phyloP scores from a whole-genome alignment of 2,888 invertebrate genomes.

The Amorpha juglandis region DNA sequence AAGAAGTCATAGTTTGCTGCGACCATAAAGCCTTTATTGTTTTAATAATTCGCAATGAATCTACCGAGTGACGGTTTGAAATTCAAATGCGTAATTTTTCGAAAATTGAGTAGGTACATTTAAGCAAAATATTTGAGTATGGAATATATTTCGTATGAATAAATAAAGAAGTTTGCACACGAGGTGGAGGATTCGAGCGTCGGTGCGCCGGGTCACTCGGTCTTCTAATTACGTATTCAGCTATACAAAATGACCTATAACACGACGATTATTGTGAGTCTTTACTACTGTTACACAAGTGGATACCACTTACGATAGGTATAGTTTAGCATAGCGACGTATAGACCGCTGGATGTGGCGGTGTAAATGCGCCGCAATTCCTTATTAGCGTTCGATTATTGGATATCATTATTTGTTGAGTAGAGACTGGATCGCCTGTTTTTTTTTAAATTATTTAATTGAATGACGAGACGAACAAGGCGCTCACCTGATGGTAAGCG shows the following conservation, averaged over 20 bases:
- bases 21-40: no score
- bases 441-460: no score
- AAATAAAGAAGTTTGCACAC: slow-evolving; percentile 11
- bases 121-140: slow-evolving; percentile 47
- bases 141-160: slow-evolving; percentile 36
- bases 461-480: no score
- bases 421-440: no score
- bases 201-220: slow-evolving; percentile 13
- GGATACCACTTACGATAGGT: slow-evolving; percentile 57
- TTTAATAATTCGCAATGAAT: neutral
- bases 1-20: no score
- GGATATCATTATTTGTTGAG: no score
- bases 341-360: slow-evolving; percentile 44
- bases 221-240: slow-evolving; percentile 66
- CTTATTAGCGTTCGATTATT: no score
- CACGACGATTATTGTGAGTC: slow-evolving; percentile 66
- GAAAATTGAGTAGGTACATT: neutral
- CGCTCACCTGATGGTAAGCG: no score
- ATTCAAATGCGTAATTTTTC: neutral
- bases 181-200: neutral
- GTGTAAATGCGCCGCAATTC: no score
- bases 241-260: slow-evolving; percentile 69
- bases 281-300: slow-evolving; percentile 76
- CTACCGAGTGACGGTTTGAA: neutral
- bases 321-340: slow-evolving; percentile 37